Conservation (phyloP, 2,797 vertebrate genomes). For the Ammospiza maritima region DNA sequence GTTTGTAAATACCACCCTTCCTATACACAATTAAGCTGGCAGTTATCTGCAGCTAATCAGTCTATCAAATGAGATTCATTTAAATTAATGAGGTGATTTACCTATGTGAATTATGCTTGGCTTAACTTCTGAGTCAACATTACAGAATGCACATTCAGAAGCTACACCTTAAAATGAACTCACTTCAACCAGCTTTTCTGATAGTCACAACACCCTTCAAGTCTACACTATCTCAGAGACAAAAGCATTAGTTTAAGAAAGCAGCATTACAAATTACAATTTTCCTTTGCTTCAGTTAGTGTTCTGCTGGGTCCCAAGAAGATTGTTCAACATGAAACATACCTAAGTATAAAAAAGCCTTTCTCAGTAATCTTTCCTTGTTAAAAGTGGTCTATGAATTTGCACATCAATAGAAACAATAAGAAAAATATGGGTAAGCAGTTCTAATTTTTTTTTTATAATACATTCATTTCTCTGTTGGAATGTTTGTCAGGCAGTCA, state of each 20-base stretch:
- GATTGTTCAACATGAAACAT: neutral
- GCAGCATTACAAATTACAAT: neutral
- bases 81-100: neutral
- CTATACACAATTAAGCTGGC: neutral
- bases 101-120: neutral
- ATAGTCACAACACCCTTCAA: neutral
- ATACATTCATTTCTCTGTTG: neutral
- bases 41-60: neutral
- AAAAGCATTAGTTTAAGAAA: neutral
- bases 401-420: neutral
- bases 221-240: neutral
- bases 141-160: neutral
- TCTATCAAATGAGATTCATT: neutral
- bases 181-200: neutral
- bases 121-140: neutral
- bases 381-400: neutral
- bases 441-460: neutral
- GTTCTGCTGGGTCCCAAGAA: neutral
- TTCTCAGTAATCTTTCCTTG: neutral
- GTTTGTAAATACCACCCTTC: neutral
- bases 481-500: conserved; percentile 13
- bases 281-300: neutral
- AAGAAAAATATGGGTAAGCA: neutral
- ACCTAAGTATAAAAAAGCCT: neutral
- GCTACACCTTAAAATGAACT: neutral